Evolutionary conservation across 2,113 vertebrate genomes (phyloP), one percentile per base, ranked within the genome.

Genomic region (Tauraco erythrolophus): DNA sequence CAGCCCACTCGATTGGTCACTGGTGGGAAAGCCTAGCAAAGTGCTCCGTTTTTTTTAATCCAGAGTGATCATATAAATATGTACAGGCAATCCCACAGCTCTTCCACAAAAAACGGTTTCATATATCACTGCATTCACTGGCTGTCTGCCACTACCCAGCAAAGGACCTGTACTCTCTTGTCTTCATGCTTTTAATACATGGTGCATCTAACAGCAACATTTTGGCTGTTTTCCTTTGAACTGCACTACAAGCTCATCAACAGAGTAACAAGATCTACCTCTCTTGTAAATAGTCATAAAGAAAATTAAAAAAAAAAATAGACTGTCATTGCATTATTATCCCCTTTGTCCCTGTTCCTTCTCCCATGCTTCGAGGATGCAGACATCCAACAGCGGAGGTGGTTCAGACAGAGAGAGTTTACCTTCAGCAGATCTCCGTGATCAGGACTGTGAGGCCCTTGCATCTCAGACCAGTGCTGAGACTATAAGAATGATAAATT

Each of bases 1-100:
- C 2, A 87, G 74, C 60, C 65, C 53, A 35, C 0, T 0, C 2
- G 1, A 76, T 12, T 6, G 1, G 33, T 14, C 61, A 41, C 4
- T 0, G 4, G 12, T 18, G 22, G 33, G 10, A 45, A 89, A 74
- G 21, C 35, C 27, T 21, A 39, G n/a, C 31, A 79, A 65, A 72
- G 4, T 6, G 24, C 5, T 72, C 66, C 27, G 4, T 14, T 41
- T 60, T 50, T 48, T 41, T 17, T 0, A 60, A 41, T 41, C 2
- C 0, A 2, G 37, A 68, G 21, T 11, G 18, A 60, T 33, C 4
- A 2, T 19, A 48, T 10, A 46, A 71, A 76, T 30, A 37, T 16
- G 18, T 33, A 39, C 22, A 64, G 46, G 23, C 69, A 81, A 87
- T 56, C 51, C 56, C 51, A 62, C 19, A 65, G 54, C 14, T 83